Evolutionary conservation across 2,113 vertebrate genomes (phyloP), one percentile per base, ranked within the genome.

Genomic region (Sceloporus undulatus): DNA sequence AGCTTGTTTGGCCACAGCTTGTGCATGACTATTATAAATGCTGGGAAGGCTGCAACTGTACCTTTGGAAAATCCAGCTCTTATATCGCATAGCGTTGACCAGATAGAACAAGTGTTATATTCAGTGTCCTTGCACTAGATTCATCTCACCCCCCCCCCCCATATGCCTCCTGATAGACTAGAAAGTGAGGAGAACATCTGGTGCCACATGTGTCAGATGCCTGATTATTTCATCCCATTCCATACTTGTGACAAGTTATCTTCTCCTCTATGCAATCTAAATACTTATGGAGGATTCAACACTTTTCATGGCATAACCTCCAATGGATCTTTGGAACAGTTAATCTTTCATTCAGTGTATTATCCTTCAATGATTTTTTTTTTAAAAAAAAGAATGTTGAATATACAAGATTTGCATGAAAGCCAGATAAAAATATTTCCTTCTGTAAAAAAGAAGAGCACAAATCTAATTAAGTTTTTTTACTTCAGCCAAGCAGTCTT

Each of bases 381-480:
- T 34, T 34, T 34, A 34, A 34, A 34, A 77, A 48, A 48, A 48
- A 48, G 48, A 48, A 48, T 48, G 48, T 48, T 48, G 48, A 48
- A 74, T 70, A 76, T 1, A 1, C 1, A 65, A 82, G 71, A 82
- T 89, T 89, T 92, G 56, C 34, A 86, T 76, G 66, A 92, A 88
- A 87, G 25, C 18, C 56, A 87, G 93, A 91, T 92, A 92, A 84
- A 89, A 84, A 89, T 84, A 84, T 93, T 93, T 94, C 34, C 80
- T 86, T 78, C 34, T 82, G 88, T 34, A 25, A 91, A 88, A 94
- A 54, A 93, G 73, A 92, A 86, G 94, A 87, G 52, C 77, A 91
- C 52, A 95, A 93, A 91, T 88, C 48, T 65, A 93, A 88, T 94
- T 91, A 83, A 38, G 82, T 93, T 93, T 88, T 75, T 93, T 19